phyloP scores from a whole-genome alignment of 2,888 invertebrate species.

The Drosophila anomalipes region DNA sequence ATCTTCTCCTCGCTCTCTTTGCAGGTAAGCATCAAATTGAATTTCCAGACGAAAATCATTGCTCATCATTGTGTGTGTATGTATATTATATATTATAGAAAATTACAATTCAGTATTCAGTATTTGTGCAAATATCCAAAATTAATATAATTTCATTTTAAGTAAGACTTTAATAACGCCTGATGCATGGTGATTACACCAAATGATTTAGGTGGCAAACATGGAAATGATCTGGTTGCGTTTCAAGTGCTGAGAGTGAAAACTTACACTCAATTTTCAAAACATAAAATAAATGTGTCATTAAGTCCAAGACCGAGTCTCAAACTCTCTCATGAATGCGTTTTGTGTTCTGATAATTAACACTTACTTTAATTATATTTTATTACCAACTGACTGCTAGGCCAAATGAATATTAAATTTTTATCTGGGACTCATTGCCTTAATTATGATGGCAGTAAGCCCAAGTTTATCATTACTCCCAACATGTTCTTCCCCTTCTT shows the following conservation, averaged over 20 bases:
- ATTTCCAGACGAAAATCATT: background rate
- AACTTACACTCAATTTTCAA: background rate
- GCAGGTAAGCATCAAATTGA: constrained; percentile 42
- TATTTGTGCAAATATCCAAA: background rate
- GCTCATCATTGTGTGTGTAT: background rate
- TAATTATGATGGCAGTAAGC: background rate
- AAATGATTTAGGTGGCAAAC: too few species aligned
- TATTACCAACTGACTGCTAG: background rate
- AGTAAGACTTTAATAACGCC: background rate
- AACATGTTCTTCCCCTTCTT: background rate
- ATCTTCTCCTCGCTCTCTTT: constrained; percentile 28
- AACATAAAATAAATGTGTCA: background rate
- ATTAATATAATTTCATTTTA: background rate
- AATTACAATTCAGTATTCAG: background rate
- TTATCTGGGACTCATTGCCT: background rate
- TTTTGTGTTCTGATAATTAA: background rate
- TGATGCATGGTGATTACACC: background rate
- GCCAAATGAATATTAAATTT: background rate
- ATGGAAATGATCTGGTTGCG: too few species aligned
- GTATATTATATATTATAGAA: too few species aligned
- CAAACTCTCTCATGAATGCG: background rate
- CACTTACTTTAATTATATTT: background rate
- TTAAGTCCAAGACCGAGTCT: constrained; percentile 2
- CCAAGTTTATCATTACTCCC: constrained; percentile 15
- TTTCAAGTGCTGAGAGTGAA: background rate